Percentiles rank a stretch among this genome's conserved stretches.
phyloP scores from a whole-genome alignment of 2,888 invertebrate genomes.

The Tetropium fuscum region DNA sequence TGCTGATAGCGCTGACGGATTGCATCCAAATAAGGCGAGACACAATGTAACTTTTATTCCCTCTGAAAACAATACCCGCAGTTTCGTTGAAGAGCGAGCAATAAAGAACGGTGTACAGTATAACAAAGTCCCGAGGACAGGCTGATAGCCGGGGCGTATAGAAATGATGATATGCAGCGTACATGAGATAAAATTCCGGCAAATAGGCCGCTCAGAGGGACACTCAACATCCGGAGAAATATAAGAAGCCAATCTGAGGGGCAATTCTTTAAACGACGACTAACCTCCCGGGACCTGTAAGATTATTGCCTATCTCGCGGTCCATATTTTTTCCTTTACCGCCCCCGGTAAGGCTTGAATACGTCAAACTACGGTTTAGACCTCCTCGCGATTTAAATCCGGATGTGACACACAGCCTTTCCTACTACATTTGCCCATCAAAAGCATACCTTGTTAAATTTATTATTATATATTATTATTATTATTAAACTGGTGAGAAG shows the following conservation, averaged over 20 bases:
- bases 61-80: not conserved
- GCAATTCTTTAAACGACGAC: slow-evolving; percentile 38
- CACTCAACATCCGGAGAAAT: slow-evolving; percentile 26
- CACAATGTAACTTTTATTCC: slow-evolving; percentile 1
- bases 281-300: slow-evolving; percentile 38
- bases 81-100: not conserved
- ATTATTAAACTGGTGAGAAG: no score
- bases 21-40: slow-evolving; percentile 7
- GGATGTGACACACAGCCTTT: no score
- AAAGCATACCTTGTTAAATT: no score
- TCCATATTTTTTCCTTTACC: slow-evolving; percentile 12
- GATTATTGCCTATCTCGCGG: slow-evolving; percentile 32
- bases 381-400: slow-evolving; percentile 3
- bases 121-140: slow-evolving; percentile 1
- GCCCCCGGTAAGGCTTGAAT: slow-evolving; percentile 15
- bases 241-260: slow-evolving; percentile 37
- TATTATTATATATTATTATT: no score
- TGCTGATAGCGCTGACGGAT: no score
- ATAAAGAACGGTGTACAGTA: not conserved
- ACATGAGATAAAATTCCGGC: slow-evolving; percentile 21
- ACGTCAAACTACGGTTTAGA: slow-evolving; percentile 19
- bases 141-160: slow-evolving; percentile 2
- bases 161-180: slow-evolving; percentile 27
- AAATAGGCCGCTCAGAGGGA: slow-evolving; percentile 24
- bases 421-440: no score